A percentile compares a stretch with the other conserved stretches of the same genome.
These are phyloP conservation scores for Cordilura impudica DNA, from an alignment of 2,888 invertebrate genomes.

Conservation along the genomic window DNA sequence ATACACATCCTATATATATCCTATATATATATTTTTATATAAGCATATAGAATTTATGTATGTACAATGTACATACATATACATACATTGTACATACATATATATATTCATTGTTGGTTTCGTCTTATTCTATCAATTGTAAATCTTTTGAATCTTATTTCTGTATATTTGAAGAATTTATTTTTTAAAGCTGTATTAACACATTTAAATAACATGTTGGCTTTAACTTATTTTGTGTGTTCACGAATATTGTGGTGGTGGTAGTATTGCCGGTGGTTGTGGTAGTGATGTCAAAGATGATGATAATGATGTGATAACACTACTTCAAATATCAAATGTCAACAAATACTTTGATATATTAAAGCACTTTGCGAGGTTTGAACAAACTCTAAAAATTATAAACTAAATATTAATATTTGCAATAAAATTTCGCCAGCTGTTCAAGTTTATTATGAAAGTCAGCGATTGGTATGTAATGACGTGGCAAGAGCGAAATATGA, in stretches of 20 bases:
- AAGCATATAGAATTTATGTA: neutral
- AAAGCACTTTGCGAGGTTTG: too few species aligned
- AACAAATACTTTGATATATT: conserved; percentile 30
- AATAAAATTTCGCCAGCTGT: too few species aligned
- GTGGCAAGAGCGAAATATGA: too few species aligned
- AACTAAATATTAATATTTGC: too few species aligned
- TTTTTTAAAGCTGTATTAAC: conserved; percentile 24
- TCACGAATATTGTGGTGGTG: neutral
- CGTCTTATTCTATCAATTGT: conserved; percentile 5
- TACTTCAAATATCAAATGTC: conserved; percentile 31
- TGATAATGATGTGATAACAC: conserved; percentile 33
- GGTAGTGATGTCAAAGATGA: neutral
- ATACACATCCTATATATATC: neutral
- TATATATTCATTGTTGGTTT: conserved; percentile 1
- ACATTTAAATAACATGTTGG: conserved; percentile 15
- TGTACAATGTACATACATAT: neutral
- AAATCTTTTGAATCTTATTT: conserved; percentile 29
- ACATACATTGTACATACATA: neutral
- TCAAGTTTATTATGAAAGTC: too few species aligned
- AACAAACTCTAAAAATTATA: too few species aligned
- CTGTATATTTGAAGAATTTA: conserved; percentile 8
- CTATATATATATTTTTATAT: neutral
- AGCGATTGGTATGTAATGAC: too few species aligned
- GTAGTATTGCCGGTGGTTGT: neutral
- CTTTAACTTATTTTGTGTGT: neutral